Conservation (phyloP, 2,888 invertebrate genomes). For the Corbicula japonica region DNA sequence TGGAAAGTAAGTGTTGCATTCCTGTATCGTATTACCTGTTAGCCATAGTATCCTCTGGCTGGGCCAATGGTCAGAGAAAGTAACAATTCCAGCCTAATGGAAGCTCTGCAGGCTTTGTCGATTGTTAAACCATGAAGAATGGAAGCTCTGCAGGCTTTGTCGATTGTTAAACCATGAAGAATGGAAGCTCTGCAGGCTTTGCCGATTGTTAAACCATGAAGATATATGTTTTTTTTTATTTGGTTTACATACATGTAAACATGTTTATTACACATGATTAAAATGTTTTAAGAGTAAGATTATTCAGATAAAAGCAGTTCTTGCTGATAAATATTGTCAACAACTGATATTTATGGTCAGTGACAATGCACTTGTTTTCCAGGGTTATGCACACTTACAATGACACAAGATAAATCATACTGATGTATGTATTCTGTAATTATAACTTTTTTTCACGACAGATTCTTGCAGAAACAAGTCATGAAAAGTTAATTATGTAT, state of each 20-base stretch:
- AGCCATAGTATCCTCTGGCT: background rate
- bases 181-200: background rate
- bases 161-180: too few relatives aligned
- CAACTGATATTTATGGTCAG: too few relatives aligned
- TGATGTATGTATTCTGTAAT: background rate
- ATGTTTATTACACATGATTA: too few relatives aligned
- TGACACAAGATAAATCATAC: background rate
- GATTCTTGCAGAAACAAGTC: background rate
- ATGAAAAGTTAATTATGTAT: background rate
- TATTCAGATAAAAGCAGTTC: too few relatives aligned
- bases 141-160: background rate
- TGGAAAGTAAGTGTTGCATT: slow-evolving; percentile 92
- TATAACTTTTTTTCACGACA: background rate
- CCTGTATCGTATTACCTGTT: background rate
- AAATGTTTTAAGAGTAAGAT: too few relatives aligned
- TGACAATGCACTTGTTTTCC: too few relatives aligned
- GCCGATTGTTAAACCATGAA: too few relatives aligned
- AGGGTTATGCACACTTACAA: background rate
- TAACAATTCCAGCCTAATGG: background rate
- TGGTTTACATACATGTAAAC: too few relatives aligned
- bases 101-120: background rate
- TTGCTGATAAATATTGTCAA: too few relatives aligned
- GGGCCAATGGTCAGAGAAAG: background rate
- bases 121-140: too few relatives aligned
- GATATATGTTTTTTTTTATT: too few relatives aligned